A percentile compares a stretch with the other conserved stretches of the same genome.
Conservation (phyloP, 2,888 invertebrate species). For the Aspidiotus rigidus region DNA sequence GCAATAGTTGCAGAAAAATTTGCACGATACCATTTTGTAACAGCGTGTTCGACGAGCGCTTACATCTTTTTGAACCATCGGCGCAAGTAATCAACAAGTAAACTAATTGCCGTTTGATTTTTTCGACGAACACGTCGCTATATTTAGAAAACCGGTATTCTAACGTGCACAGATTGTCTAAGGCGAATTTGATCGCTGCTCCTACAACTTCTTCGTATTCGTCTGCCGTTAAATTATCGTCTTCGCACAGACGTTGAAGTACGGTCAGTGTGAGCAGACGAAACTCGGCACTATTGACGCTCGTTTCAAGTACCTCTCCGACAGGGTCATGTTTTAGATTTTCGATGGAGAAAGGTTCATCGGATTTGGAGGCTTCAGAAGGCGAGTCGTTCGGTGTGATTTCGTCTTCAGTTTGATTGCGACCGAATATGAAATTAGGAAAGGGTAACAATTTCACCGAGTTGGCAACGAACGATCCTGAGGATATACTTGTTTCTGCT, state of each 20-base stretch:
- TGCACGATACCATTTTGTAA: slow-evolving; percentile 35
- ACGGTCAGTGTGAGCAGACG: slow-evolving; percentile 14
- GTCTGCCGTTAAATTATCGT: slow-evolving; percentile 13
- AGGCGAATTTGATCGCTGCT: slow-evolving; percentile 53
- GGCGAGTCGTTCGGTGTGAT: slow-evolving; percentile 20
- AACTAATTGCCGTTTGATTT: slow-evolving; percentile 31
- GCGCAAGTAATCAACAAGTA: slow-evolving; percentile 32
- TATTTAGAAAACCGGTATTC: slow-evolving; percentile 45
- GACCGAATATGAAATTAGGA: slow-evolving; percentile 6
- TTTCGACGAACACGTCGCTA: slow-evolving; percentile 16
- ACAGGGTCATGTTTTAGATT: slow-evolving; percentile 12
- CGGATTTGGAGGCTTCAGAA: not conserved
- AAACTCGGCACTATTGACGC: slow-evolving; percentile 15
- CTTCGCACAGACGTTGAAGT: slow-evolving; percentile 18
- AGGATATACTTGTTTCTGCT: not conserved
- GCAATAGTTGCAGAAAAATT: slow-evolving; percentile 35
- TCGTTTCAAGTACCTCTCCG: slow-evolving; percentile 5
- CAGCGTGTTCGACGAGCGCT: slow-evolving; percentile 33
- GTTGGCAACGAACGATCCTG: not conserved
- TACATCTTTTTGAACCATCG: slow-evolving; percentile 23
- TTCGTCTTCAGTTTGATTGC: slow-evolving; percentile 6
- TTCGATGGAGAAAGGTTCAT: slow-evolving; percentile 12
- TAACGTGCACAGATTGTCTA: slow-evolving; percentile 52
- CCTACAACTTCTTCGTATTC: slow-evolving; percentile 44
- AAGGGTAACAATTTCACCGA: not conserved